These are phyloP conservation scores for Spea hammondii DNA, from an alignment of 2,797 vertebrate species.

Conservation along the genomic window DNA sequence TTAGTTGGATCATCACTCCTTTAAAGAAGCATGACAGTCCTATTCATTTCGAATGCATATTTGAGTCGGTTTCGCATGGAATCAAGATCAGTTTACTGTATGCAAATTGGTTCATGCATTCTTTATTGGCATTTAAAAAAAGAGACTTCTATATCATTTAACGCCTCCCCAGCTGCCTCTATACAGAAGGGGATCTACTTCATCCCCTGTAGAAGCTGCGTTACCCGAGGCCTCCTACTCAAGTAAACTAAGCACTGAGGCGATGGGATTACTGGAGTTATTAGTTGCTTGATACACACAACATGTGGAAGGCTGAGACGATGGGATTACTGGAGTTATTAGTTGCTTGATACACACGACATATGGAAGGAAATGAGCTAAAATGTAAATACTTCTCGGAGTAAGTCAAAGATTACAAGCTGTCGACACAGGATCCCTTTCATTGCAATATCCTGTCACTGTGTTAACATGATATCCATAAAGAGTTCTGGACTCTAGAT, in stretches of 20 bases:
- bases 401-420: conserved; percentile 46
- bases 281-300: conserved; percentile 12
- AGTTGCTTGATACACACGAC: conserved; percentile 13
- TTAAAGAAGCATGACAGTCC: too few relatives aligned
- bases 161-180: too few relatives aligned
- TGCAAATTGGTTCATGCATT: too few relatives aligned
- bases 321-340: conserved; percentile 36
- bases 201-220: too few relatives aligned
- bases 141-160: too few relatives aligned
- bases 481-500: conserved; percentile 9
- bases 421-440: conserved; percentile 27
- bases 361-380: conserved; percentile 25
- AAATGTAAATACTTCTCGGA: conserved; percentile 44
- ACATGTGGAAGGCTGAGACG: conserved; percentile 22
- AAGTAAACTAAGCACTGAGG: neutral
- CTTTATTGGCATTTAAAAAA: too few relatives aligned
- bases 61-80: too few relatives aligned
- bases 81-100: too few relatives aligned
- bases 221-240: neutral
- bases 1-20: too few relatives aligned
- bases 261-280: conserved; percentile 29
- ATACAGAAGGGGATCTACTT: too few relatives aligned
- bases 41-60: too few relatives aligned
- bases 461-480: conserved; percentile 25
- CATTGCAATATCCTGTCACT: conserved; percentile 16